Evolutionary conservation across 2,888 invertebrate genomes (phyloP).

Genomic region (Liposcelis brunnea): DNA sequence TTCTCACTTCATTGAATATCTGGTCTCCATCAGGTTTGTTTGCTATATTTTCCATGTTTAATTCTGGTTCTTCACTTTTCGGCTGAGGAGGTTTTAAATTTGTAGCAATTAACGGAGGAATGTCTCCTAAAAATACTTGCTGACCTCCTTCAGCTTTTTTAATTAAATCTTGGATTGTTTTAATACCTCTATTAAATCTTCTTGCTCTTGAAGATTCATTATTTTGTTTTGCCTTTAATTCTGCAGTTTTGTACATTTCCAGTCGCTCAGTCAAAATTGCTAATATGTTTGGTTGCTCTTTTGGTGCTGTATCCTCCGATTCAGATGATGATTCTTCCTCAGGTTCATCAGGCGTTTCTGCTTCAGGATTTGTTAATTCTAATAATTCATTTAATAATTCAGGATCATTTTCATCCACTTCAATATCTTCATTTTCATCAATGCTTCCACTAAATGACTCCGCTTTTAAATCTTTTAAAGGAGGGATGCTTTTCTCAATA

Average conservation of each 20-base stretch:
- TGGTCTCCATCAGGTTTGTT: neutral
- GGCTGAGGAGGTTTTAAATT: neutral
- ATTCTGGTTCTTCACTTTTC: neutral
- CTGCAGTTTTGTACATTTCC: neutral
- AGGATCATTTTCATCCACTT: slow-evolving; percentile 5
- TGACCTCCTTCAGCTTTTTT: neutral
- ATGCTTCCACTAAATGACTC: neutral
- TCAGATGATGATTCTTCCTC: neutral
- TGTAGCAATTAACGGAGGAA: neutral
- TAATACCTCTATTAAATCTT: slow-evolving; percentile 7
- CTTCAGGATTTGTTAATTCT: neutral
- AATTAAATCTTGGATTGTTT: slow-evolving; percentile 4
- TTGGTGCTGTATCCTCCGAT: neutral
- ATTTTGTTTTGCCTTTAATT: neutral
- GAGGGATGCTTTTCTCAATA: too few species aligned
- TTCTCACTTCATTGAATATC: too few species aligned
- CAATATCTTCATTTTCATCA: neutral
- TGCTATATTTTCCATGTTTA: neutral
- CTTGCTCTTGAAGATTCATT: slow-evolving; percentile 1
- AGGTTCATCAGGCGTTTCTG: neutral
- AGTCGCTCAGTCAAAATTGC: neutral
- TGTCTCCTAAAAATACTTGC: neutral
- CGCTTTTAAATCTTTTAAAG: neutral
- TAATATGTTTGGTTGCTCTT: neutral
- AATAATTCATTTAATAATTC: neutral